Base-by-base conservation (phyloP, 2,113 vertebrate species). In the Pangasianodon gigas region DNA sequence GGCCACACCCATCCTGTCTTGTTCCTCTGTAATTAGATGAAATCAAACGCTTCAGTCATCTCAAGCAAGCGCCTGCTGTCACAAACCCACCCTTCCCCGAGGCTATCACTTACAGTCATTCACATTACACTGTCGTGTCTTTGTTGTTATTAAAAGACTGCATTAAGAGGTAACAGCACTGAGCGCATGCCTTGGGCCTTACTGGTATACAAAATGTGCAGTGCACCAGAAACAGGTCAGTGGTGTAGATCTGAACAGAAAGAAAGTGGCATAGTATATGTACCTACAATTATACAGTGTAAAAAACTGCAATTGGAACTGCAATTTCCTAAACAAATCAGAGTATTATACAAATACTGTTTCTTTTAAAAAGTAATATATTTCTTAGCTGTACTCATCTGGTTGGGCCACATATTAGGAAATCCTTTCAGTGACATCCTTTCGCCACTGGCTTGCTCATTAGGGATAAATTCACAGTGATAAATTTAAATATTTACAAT, bases 1-100 rank as follows among this genome's bases (percentile, higher is more conserved):
- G 56, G 79, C 32, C 46, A 84, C 84, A 51, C 44, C 86, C 84
- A 71, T n/a, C 29, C 8, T 81, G 62, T 62, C 84, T 54, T 56
- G 79, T 58, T 86, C 62, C n/a, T 51, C 37, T 80, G 56, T 81
- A 90, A 90, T 90, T 86, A 87, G 24, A 85, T 85, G 85, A 86
- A 90, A 92, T 46, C 56, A n/a, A 87, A 89, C 90, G 56, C 85
- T 81, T 26, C 51, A 46, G 32, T 74, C 62, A 74, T 81, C 41
- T 83, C 80, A 81, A 74, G 37, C 29, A 56, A 10, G 79, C 46
- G 1, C 6, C 62, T 37, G 82, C 88, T 8, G 6, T 41, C 26
- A 32, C 37, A 41, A 86, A 58, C 26, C 75, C 77, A 46, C 87
- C 87, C 51, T 56, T 77, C 77, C 75, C 58, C 77, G 58, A 60